Evolutionary conservation across 2,888 invertebrate genomes (phyloP), one percentile per base, ranked within the genome.

Genomic region (Sinotaia quadrata): DNA sequence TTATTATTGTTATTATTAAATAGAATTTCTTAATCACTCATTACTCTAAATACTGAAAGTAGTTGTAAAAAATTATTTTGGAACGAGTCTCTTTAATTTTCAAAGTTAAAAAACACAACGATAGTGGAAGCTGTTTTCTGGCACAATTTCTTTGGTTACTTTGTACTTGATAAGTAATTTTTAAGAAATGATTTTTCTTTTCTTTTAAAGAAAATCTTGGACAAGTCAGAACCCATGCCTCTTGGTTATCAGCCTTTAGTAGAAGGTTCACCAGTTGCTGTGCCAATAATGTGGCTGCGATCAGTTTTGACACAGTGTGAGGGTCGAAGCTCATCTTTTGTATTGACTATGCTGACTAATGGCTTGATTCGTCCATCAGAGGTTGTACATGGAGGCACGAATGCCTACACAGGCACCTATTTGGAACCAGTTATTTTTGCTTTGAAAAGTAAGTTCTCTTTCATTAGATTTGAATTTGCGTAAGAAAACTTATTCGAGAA

Each of bases 351-450:
- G 65, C 21, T 65, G 37, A 44, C 34, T 56, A 56, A 44, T 15
- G 65, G 65, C 15, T 41, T 65, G 41, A 21, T 65, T n/a, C 65
- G 65, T 33, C 65, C 65, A 33, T 56, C 41, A 15, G 65, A 65
- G 27, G 65, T 65, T 27, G 36, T 65, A 15, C 65, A 65, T 24
- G 65, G 65, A 27, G 65, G 65, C 5, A 65, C 65, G 24, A 65
- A 56, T 21, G 65, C 65, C 47, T 65, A 65, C 47, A 34, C 34
- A 5, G 65, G 65, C 5, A 65, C 65, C 24, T 65, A 65, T 52
- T 29, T 65, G 56, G 65, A 65, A 37, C 65, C 54, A 1, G 65
- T 65, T n/a, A 54, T 65, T 24, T 56, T 41, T 21, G 65, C 65
- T 7, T 21, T 65, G 65, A 65, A 65, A 15, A 27, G 65, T 65